Percentiles rank a stretch among this genome's conserved stretches.
Conservation (phyloP, 1,140 invertebrate species). For the Drosophila mauritiana region DNA sequence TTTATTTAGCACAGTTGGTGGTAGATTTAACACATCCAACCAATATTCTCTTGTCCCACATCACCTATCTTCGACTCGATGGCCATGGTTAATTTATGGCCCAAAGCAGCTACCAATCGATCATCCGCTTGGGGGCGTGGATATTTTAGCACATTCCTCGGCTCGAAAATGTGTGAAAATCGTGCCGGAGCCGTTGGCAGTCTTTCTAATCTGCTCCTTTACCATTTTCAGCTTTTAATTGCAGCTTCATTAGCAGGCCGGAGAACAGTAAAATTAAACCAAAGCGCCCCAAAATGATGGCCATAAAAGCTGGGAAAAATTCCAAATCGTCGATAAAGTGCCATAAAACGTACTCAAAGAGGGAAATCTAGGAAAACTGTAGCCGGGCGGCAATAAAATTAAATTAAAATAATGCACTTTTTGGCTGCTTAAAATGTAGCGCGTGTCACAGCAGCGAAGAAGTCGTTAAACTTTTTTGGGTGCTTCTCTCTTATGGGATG, state of each 20-base stretch:
- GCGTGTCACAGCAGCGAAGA: constrained; percentile 68
- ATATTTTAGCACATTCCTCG: constrained; percentile 42
- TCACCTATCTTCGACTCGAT: constrained; percentile 4
- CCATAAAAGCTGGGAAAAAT: constrained; percentile 45
- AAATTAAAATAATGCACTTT: constrained; percentile 64
- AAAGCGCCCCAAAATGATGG: constrained; percentile 47
- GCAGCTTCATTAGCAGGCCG: constrained; percentile 47
- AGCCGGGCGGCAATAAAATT: constrained; percentile 56
- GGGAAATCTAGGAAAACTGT: constrained; percentile 56
- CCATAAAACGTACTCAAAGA: constrained; percentile 61
- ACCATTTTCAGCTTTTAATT: constrained; percentile 15
- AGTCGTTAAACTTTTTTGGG: constrained; percentile 35
- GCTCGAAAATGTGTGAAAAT: constrained; percentile 44
- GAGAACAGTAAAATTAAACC: constrained; percentile 65
- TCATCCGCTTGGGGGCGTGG: constrained; percentile 52
- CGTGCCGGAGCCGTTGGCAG: constrained; percentile 15
- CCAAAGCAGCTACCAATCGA: constrained; percentile 54
- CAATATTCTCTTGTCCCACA: neutral
- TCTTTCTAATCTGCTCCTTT: constrained; percentile 7
- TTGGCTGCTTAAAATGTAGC: constrained; percentile 66
- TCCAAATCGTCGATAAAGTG: constrained; percentile 61
- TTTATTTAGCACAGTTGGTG: constrained; percentile 80
- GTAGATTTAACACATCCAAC: constrained; percentile 66
- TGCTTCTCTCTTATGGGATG: constrained; percentile 3
- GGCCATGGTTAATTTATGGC: constrained; percentile 38